phyloP scores from a whole-genome alignment of 2,797 vertebrate species.

The Gymnopithys bicolor region DNA sequence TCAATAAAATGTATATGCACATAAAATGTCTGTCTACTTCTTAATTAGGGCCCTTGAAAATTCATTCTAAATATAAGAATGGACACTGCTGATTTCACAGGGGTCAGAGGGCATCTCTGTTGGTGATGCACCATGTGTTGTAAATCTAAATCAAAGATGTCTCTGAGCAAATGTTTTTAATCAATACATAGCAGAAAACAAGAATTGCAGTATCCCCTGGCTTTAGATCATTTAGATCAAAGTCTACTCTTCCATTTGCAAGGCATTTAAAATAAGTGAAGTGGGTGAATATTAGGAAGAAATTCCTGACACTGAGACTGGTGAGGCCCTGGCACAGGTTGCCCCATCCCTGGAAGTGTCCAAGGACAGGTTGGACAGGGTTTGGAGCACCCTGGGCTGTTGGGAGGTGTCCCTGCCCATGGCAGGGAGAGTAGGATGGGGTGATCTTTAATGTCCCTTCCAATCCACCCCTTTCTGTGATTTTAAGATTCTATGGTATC shows the following conservation, averaged over 20 bases:
- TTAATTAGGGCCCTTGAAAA: background rate
- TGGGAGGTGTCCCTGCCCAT: background rate
- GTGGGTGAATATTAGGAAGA: background rate
- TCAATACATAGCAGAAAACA: background rate
- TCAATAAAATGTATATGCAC: background rate
- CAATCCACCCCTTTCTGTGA: background rate
- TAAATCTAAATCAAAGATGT: background rate
- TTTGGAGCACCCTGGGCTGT: background rate
- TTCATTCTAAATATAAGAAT: background rate
- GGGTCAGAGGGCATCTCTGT: background rate
- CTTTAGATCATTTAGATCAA: background rate
- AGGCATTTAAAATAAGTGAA: background rate
- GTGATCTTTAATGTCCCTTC: background rate
- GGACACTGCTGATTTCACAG: background rate
- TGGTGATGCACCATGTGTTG: background rate
- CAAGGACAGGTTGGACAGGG: background rate
- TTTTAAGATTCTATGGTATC: background rate
- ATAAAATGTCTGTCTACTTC: background rate
- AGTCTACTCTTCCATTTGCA: background rate
- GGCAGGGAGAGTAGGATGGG: background rate
- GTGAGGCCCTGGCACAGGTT: background rate
- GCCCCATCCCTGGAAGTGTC: background rate
- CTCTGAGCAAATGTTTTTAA: background rate
- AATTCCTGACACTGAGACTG: background rate
- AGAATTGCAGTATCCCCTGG: background rate